phyloP scores from a whole-genome alignment of 2,113 vertebrate genomes.

The Panthera uncia region DNA sequence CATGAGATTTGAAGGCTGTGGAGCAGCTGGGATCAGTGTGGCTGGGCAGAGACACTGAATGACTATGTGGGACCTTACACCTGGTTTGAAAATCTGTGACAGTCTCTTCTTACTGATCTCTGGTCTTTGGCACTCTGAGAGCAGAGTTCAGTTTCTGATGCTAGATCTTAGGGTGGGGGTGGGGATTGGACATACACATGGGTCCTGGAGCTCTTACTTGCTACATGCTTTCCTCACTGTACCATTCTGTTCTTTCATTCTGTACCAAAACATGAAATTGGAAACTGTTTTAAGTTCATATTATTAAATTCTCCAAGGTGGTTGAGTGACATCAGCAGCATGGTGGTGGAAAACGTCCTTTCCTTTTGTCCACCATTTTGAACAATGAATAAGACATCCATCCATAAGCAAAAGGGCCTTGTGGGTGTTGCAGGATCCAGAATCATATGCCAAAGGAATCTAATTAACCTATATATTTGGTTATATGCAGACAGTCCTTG shows the following conservation, averaged over 20 bases:
- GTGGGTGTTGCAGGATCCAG: neutral
- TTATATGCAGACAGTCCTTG: neutral
- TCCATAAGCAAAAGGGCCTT: neutral
- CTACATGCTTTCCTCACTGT: neutral
- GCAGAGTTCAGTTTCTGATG: neutral
- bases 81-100: neutral
- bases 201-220: neutral
- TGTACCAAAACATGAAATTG: too few relatives aligned
- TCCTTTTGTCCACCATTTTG: neutral
- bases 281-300: neutral
- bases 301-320: neutral
- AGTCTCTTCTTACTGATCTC: neutral
- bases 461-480: neutral
- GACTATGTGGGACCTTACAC: neutral
- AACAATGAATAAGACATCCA: neutral
- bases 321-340: neutral
- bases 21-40: neutral
- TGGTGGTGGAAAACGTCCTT: neutral
- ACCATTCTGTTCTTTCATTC: neutral
- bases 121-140: neutral
- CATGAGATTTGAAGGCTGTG: too few relatives aligned
- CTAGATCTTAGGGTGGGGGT: too few relatives aligned
- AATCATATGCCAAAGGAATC: neutral
- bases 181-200: neutral
- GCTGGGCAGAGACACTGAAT: neutral